Evolutionary conservation across 2,113 vertebrate genomes (phyloP).

Genomic region (Onychorhynchus coronatus): DNA sequence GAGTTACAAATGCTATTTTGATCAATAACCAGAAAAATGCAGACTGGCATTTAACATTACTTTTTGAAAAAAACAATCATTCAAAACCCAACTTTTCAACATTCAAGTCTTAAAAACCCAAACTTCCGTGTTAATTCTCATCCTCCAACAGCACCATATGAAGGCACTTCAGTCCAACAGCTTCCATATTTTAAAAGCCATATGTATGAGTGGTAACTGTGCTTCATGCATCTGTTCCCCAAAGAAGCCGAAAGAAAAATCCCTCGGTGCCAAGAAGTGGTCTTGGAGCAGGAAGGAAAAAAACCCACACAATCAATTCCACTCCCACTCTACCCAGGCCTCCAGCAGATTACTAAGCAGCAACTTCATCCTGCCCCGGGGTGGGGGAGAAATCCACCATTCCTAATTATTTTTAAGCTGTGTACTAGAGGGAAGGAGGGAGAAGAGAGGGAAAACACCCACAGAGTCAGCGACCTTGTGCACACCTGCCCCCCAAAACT

Average conservation of each 20-base stretch:
- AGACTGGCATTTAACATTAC: not conserved
- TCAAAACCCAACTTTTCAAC: not conserved
- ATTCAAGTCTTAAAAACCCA: not conserved
- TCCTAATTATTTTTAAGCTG: not conserved
- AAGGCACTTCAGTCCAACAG: conserved; percentile 62
- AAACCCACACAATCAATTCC: conserved; percentile 37
- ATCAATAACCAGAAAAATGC: not conserved
- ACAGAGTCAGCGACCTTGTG: not conserved
- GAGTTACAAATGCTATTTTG: not conserved
- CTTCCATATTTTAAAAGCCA: conserved; percentile 63
- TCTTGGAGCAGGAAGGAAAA: conserved; percentile 46
- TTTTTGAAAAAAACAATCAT: not conserved
- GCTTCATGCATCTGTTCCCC: conserved; percentile 54
- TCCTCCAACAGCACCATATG: conserved; percentile 52
- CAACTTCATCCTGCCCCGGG: not conserved
- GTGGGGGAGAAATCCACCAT: not conserved
- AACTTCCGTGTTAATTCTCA: not conserved
- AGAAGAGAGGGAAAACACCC: not conserved
- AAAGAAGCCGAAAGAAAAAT: conserved; percentile 54
- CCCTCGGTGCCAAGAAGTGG: conserved; percentile 24
- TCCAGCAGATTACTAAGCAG: conserved; percentile 20
- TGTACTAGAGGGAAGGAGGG: not conserved
- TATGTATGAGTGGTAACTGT: conserved; percentile 56
- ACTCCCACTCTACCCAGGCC: conserved; percentile 8
- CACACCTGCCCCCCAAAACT: not conserved